Conservation (phyloP, 2,113 vertebrate genomes). For the Phocoena phocoena region DNA sequence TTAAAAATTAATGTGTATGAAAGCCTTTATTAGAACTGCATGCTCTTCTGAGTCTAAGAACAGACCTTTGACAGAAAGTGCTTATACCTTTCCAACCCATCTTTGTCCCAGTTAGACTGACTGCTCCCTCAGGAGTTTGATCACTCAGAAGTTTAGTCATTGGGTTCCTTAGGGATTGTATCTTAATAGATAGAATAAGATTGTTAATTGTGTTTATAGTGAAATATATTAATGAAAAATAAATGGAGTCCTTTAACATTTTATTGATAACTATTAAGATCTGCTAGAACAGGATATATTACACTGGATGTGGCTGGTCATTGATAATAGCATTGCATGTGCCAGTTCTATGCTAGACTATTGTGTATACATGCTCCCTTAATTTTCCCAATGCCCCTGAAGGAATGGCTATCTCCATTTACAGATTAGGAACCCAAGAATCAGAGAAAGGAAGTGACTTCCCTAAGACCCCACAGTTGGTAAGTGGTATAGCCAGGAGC, state of each 20-base stretch:
- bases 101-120: background rate
- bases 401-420: background rate
- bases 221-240: slow-evolving; percentile 46
- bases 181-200: slow-evolving; percentile 18
- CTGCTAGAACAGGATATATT: slow-evolving; percentile 39
- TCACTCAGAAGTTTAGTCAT: slow-evolving; percentile 5
- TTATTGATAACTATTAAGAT: slow-evolving; percentile 30
- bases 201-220: slow-evolving; percentile 52
- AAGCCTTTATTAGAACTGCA: background rate
- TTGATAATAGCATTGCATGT: background rate
- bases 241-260: slow-evolving; percentile 49
- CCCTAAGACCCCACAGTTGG: background rate
- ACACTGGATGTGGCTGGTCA: slow-evolving; percentile 4
- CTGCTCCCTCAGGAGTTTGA: background rate
- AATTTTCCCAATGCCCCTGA: background rate
- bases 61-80: slow-evolving; percentile 1
- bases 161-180: slow-evolving; percentile 2
- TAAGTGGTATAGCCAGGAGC: background rate
- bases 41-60: background rate
- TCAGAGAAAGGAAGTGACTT: slow-evolving; percentile 22
- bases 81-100: background rate
- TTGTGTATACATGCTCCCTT: background rate
- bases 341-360: background rate
- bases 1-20: background rate
- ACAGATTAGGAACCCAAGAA: background rate